Percentiles rank a stretch among this genome's conserved stretches.
Evolutionary conservation across 2,113 vertebrate species (phyloP).

Genomic region (Ploceus nigricollis): DNA sequence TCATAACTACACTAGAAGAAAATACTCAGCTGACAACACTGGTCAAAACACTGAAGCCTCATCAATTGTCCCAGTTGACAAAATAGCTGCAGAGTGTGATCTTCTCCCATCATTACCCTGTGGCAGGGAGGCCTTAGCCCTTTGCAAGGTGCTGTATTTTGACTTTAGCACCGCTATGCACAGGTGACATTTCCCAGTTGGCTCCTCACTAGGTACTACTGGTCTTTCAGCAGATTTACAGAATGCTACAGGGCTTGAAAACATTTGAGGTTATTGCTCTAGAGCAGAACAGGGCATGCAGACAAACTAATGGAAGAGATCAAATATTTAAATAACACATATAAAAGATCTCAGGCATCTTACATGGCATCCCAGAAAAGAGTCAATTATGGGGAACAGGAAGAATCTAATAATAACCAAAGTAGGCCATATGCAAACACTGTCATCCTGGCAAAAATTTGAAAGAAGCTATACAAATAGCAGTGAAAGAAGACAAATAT

Average conservation of each 20-base stretch:
- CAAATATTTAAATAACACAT: conserved; percentile 66
- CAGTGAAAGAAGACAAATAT: conserved; percentile 69
- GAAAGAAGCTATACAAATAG: conserved; percentile 68
- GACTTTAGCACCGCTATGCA: neutral
- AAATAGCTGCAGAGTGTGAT: neutral
- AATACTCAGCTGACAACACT: neutral
- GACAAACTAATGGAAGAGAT: conserved; percentile 26
- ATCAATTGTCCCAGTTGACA: neutral
- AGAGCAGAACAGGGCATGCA: neutral
- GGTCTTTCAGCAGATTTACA: neutral
- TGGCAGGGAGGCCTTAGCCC: neutral
- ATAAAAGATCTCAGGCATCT: conserved; percentile 7
- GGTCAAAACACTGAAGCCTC: neutral
- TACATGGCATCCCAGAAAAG: conserved; percentile 11
- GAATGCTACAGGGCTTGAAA: neutral
- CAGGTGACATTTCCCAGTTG: neutral
- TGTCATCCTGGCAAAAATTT: conserved; percentile 58
- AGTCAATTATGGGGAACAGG: conserved; percentile 21
- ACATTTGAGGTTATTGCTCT: neutral
- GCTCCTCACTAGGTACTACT: neutral
- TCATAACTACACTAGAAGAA: neutral
- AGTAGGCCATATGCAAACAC: conserved; percentile 69
- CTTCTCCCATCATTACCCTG: rapidly evolving
- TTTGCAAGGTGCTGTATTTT: neutral
- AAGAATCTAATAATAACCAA: conserved; percentile 58